Evolutionary conservation across 1,140 invertebrate genomes (phyloP), one percentile per base, ranked within the genome.

Genomic region (Aphaenogaster rudis): DNA sequence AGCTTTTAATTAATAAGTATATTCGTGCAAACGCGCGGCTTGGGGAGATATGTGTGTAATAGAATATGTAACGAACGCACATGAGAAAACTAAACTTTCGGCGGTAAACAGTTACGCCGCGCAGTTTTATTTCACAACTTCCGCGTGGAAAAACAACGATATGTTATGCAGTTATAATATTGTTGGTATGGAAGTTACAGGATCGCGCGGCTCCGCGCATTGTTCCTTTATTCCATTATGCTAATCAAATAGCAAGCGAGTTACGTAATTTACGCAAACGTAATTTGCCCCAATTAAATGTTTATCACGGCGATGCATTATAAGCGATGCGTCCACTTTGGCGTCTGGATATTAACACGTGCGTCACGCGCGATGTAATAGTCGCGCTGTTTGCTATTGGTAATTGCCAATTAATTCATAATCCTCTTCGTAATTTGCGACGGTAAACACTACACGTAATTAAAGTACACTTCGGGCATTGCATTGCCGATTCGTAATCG

Each of bases 341-440:
- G 8, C 52, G 11, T n/a, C 42, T 59, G 5, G 4, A 59, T 76
- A 61, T 61, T 61, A 59, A 74, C 52, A 39, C 28, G 80, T 33
- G 69, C 52, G 15, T 61, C 67, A 45, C 15, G 36, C 17, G 42
- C 28, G n/a, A 9, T 1, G 45, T 63, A 84, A 76, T 74, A 74
- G 54, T 50, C 61, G 69, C 5, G 13, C 54, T 84, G 69, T 76
- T 84, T 84, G 69, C 69, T 36, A 76, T 84, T 45, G 42, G 28
- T 84, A 76, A 84, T 84, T 84, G 80, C 69, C 80, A 84, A 84
- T 84, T 84, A 84, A 86, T 86, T 48, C 77, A 81, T 84, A 87
- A 87, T 71, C 80, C 79, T 39, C 3, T n/a, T 33, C 36, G 54
- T 64, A 67, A 86, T 80, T 57, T 78, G 36, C 63, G 15, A 66